Evolutionary conservation across 2,797 vertebrate species (phyloP).

Genomic region (Spondyliosoma cantharus): DNA sequence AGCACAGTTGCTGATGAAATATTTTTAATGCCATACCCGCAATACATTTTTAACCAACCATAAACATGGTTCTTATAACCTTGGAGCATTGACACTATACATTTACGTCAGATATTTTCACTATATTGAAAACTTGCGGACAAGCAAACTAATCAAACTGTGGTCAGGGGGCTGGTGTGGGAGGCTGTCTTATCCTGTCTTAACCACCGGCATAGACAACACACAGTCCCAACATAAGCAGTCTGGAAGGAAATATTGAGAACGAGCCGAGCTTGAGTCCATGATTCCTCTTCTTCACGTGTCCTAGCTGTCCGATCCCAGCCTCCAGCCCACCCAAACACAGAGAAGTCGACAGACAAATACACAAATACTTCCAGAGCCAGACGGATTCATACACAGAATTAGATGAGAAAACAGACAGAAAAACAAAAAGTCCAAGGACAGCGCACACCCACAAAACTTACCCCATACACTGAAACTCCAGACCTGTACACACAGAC

Average conservation of each 20-base stretch:
- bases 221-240: conserved; percentile 43
- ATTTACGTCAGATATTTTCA: not conserved
- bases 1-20: too few species aligned
- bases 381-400: conserved; percentile 51
- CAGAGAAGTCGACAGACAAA: conserved; percentile 37
- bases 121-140: not conserved
- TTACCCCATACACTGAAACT: conserved; percentile 37
- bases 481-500: conserved; percentile 62
- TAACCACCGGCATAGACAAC: conserved; percentile 38
- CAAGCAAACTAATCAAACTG: not conserved
- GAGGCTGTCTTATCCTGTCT: conserved; percentile 3
- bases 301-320: conserved; percentile 3
- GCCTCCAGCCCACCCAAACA: not conserved
- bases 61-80: not conserved
- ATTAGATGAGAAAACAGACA: conserved; percentile 39
- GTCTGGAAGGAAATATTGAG: conserved; percentile 51
- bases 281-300: conserved; percentile 27
- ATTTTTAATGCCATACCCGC: not conserved
- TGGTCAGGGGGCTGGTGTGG: not conserved
- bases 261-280: conserved; percentile 33
- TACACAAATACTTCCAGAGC: conserved; percentile 44
- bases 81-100: not conserved
- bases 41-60: not conserved
- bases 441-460: conserved; percentile 28
- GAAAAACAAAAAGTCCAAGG: conserved; percentile 25